Evolutionary conservation across 2,113 vertebrate genomes (phyloP).

Genomic region (Raja brachyura): DNA sequence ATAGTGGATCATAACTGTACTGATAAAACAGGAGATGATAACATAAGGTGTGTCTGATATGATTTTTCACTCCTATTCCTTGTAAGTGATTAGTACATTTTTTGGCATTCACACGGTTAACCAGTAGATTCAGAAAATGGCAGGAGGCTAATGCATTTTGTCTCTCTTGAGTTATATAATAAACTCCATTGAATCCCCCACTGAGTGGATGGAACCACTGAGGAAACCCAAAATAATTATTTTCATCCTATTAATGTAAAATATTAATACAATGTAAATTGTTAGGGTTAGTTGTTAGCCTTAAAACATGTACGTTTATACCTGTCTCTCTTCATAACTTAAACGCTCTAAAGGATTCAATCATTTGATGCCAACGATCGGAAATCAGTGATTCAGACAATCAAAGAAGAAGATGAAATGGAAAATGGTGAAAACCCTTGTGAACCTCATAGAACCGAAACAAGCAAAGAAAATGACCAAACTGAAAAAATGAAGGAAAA

Average conservation of each 20-base stretch:
- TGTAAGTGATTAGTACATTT: background rate
- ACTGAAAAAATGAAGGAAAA: slow-evolving; percentile 26
- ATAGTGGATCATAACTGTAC: too few relatives aligned
- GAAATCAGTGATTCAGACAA: slow-evolving; percentile 4
- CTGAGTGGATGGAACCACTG: background rate
- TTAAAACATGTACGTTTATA: background rate
- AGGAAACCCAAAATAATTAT: background rate
- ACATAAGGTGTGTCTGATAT: too few relatives aligned
- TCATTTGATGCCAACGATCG: background rate
- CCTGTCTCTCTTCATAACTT: background rate
- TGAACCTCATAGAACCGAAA: background rate
- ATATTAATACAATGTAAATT: background rate
- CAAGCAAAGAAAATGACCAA: slow-evolving; percentile 26
- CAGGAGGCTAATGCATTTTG: background rate
- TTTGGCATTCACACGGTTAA: background rate
- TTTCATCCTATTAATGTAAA: background rate
- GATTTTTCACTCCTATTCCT: background rate
- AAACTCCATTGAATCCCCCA: background rate
- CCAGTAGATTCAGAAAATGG: background rate
- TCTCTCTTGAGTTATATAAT: background rate
- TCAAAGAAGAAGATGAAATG: slow-evolving; percentile 25
- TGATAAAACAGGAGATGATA: too few relatives aligned
- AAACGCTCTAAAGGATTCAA: background rate
- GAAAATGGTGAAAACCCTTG: background rate
- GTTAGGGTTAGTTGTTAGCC: background rate